A percentile compares a stretch with the other conserved stretches of the same genome.
phyloP scores from a whole-genome alignment of 2,113 vertebrate genomes.

The Ptychochromis oligacanthus region DNA sequence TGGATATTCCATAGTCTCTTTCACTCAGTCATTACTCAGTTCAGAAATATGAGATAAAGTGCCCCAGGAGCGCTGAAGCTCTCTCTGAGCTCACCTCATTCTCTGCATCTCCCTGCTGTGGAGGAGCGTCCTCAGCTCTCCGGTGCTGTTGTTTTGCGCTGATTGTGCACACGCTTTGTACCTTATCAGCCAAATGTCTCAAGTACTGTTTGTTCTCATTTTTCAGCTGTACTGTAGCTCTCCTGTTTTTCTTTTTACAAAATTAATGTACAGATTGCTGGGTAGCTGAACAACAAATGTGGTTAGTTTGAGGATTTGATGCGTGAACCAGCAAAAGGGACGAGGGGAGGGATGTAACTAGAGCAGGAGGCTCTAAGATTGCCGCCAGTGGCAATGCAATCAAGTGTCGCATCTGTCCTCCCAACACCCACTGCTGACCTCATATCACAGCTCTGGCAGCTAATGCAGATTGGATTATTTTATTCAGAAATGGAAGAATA shows the following conservation, averaged over 20 bases:
- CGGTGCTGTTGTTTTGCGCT: slow-evolving; percentile 14
- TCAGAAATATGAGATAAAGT: slow-evolving; percentile 64
- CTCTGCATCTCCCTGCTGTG: slow-evolving; percentile 8
- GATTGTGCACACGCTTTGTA: slow-evolving; percentile 21
- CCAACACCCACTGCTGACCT: slow-evolving; percentile 25
- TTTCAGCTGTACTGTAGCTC: background rate
- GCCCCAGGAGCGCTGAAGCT: slow-evolving; percentile 47
- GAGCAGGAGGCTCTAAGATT: slow-evolving; percentile 26
- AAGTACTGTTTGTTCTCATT: background rate
- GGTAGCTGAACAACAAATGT: slow-evolving; percentile 26
- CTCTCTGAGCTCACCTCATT: slow-evolving; percentile 42
- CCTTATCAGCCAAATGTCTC: slow-evolving; percentile 1
- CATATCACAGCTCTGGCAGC: slow-evolving; percentile 8
- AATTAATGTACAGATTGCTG: background rate
- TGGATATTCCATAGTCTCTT: slow-evolving; percentile 34
- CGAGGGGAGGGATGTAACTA: slow-evolving; percentile 2
- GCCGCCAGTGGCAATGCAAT: slow-evolving; percentile 9
- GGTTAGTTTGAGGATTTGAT: slow-evolving; percentile 35
- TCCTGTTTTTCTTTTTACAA: background rate
- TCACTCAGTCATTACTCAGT: slow-evolving; percentile 59
- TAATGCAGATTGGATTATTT: background rate
- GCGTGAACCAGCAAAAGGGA: background rate
- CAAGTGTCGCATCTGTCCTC: slow-evolving; percentile 52
- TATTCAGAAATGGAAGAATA: background rate
- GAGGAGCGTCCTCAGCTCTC: background rate